phyloP scores from a whole-genome alignment of 2,797 vertebrate species.

The Anas bahamensis region DNA sequence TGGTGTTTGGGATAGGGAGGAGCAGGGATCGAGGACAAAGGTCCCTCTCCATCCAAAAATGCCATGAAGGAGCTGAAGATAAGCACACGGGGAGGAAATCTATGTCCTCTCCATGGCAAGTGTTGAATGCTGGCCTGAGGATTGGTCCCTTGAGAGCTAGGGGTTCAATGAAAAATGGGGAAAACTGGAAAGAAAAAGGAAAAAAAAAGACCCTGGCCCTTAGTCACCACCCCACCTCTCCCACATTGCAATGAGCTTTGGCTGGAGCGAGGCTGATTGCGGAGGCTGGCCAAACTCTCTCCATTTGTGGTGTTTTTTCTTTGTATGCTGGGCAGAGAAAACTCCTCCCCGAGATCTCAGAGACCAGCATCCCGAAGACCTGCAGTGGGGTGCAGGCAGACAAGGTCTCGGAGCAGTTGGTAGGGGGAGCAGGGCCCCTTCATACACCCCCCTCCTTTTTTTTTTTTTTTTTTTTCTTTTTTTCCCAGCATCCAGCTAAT shows the following conservation, averaged over 20 bases:
- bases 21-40: background rate
- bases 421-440: background rate
- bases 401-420: background rate
- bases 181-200: background rate
- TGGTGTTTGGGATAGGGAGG: background rate
- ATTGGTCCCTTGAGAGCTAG: background rate
- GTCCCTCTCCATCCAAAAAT: background rate
- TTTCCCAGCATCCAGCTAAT: constrained; percentile 26
- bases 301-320: background rate
- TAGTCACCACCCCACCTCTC: background rate
- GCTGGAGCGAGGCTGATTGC: background rate
- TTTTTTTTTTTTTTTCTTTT: constrained; percentile 1
- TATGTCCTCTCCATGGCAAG: background rate
- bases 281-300: background rate
- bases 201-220: background rate
- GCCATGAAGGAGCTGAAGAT: background rate
- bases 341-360: background rate
- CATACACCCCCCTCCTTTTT: background rate
- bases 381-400: background rate
- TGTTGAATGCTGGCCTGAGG: background rate
- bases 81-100: background rate
- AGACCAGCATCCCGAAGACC: background rate
- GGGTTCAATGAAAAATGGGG: background rate
- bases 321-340: background rate
- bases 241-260: background rate